These are phyloP conservation scores for Campylorhamphus procurvoides DNA, from an alignment of 2,113 vertebrate species.

Conservation along the genomic window DNA sequence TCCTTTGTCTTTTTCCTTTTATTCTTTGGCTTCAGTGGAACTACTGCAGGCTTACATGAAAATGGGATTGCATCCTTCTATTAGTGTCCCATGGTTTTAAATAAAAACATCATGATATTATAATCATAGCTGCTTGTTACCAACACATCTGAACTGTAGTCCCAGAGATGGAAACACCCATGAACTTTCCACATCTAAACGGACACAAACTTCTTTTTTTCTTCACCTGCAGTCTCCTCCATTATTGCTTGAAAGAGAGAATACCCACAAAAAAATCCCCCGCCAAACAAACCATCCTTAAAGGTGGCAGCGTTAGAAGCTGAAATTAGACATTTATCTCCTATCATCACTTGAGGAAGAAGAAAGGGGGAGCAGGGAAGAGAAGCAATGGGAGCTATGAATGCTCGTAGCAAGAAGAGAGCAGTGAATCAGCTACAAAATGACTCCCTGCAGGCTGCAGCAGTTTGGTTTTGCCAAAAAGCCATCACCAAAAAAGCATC, in stretches of 20 bases:
- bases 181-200: background rate
- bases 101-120: background rate
- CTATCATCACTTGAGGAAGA: background rate
- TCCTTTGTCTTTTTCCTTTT: background rate
- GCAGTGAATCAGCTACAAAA: background rate
- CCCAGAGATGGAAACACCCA: background rate
- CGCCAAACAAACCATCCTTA: background rate
- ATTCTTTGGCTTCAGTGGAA: background rate
- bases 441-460: background rate
- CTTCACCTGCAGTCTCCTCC: background rate
- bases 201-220: background rate
- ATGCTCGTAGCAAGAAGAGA: background rate
- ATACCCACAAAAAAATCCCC: background rate
- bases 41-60: background rate
- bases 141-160: background rate
- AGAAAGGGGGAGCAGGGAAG: background rate
- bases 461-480: conserved; percentile 14
- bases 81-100: background rate
- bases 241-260: background rate
- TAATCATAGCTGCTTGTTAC: background rate
- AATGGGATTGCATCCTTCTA: background rate
- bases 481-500: background rate
- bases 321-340: background rate
- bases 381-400: background rate
- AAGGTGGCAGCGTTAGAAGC: background rate